Evolutionary conservation across 1,140 invertebrate species (phyloP), one percentile per base, ranked within the genome.

Genomic region (Papilio polytes): DNA sequence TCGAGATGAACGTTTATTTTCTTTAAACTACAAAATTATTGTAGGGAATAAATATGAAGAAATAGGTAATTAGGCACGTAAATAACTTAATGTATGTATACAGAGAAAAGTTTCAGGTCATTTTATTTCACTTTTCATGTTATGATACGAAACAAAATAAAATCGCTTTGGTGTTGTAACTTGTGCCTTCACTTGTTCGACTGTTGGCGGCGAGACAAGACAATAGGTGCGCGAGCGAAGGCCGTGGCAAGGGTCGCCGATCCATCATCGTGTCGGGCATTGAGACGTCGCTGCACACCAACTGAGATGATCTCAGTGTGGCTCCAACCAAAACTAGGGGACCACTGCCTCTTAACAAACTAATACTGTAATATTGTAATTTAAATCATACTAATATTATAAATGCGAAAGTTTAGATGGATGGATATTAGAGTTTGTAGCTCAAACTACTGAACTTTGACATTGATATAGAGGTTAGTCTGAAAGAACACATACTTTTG

Each of bases 191-290:
- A 20, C 41, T 18, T 13, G 70, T 73, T 73, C 31, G 31, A 41
- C 18, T 73, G 36, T 73, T 46, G 41, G 18, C 72, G 41, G 18
- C n/a, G n/a, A 59, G 81, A 83, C 82, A 82, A 87, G 83, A 85
- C 86, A 87, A 87, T 87, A 72, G 84, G 53, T 41, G 51, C 63
- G 80, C 63, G 74, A 53, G 31, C 56, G 12, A 80, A 73, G 70
- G 70, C 70, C 70, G 70, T n/a, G 70, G 13, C 74, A 73, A 79
- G 82, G 82, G 59, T 78, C 81, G 80, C 77, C 36, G 82, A 87
- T 87, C 85, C 80, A 82, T 87, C 86, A 87, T 85, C 59, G 82
- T 80, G 18, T 41, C 59, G 82, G 63, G 81, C 84, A 87, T 87
- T 87, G 82, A 84, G 76, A 84, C 77, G 84, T 85, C 84, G 63